Percentiles rank a stretch among this genome's conserved stretches.
These are phyloP conservation scores for Megalurothrips usitatus DNA, from an alignment of 2,888 invertebrate genomes.

Conservation along the genomic window DNA sequence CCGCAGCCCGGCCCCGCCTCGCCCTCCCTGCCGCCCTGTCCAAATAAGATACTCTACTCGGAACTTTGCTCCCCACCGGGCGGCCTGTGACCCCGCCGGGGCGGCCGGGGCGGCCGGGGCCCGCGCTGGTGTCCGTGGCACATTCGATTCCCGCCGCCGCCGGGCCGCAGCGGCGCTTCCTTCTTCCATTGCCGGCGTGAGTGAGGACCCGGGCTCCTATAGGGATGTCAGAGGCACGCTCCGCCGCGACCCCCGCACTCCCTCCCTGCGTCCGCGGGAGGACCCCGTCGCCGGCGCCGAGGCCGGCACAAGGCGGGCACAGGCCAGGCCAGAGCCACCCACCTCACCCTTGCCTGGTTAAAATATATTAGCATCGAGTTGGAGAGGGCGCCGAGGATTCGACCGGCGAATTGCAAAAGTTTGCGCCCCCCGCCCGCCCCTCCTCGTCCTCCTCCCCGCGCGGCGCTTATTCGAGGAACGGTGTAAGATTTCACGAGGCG, in stretches of 20 bases:
- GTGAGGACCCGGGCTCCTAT: no score
- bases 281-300: background rate
- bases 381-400: background rate
- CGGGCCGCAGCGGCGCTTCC: no score
- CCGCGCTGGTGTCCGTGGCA: background rate
- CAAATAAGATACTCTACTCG: background rate
- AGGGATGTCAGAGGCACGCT: no score
- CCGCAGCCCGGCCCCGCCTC: background rate
- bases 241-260: background rate
- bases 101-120: background rate
- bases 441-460: no score
- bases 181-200: no score
- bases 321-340: background rate
- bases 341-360: background rate
- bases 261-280: background rate
- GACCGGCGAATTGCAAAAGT: conserved; percentile 19
- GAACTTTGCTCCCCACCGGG: no score
- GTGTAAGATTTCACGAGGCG: conserved; percentile 19
- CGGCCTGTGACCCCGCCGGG: no score
- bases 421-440: no score
- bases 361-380: conserved; percentile 25
- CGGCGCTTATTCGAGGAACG: conserved; percentile 6
- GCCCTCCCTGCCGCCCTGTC: background rate
- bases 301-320: background rate
- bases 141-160: no score